A percentile compares a stretch with the other conserved stretches of the same genome.
phyloP scores from a whole-genome alignment of 2,797 vertebrate species.

The Scolopax rusticola region DNA sequence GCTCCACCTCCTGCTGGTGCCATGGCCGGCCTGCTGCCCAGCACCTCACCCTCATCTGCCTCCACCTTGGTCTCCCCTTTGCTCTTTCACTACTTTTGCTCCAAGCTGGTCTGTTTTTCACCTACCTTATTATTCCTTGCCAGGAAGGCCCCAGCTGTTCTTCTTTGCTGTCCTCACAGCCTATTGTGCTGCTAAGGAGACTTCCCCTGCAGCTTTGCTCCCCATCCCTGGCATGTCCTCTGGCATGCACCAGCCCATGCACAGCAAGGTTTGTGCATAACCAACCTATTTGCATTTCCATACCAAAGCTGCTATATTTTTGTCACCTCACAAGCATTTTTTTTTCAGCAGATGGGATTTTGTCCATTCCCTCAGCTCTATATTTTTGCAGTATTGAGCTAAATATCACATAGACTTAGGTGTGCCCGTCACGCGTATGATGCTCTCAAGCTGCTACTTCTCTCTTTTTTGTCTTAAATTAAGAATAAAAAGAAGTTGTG shows the following conservation, averaged over 20 bases:
- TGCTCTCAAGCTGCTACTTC: neutral
- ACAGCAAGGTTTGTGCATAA: neutral
- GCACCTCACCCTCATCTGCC: fast-evolving
- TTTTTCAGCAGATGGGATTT: neutral
- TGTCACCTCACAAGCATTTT: neutral
- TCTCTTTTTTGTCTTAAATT: neutral
- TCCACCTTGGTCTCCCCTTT: neutral
- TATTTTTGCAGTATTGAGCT: neutral
- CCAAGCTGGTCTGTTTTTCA: neutral
- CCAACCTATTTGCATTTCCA: neutral
- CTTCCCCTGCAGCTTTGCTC: neutral
- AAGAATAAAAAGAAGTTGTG: neutral
- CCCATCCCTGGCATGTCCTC: neutral
- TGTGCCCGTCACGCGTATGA: neutral
- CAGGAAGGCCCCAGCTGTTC: neutral
- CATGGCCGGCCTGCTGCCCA: neutral
- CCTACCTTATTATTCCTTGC: neutral
- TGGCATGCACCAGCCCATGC: neutral
- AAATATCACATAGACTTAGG: neutral
- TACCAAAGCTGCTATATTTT: neutral
- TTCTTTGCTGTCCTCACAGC: neutral
- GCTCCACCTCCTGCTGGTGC: neutral
- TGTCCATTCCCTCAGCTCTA: neutral
- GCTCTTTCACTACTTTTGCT: neutral
- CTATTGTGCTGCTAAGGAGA: neutral